Base-by-base conservation (phyloP, 2,113 vertebrate genomes). In the Conger conger region DNA sequence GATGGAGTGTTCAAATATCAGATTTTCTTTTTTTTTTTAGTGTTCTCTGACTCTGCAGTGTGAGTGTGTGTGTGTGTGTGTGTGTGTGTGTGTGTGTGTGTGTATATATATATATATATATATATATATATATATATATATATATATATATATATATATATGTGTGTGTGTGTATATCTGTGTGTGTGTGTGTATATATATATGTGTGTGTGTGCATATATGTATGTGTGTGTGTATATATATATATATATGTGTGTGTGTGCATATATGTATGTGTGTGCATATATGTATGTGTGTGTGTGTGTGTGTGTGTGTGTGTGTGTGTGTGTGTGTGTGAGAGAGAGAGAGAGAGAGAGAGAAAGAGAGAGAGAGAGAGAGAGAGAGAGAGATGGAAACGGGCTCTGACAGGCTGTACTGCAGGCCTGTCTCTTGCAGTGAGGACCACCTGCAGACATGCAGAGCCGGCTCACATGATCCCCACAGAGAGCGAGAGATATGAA, bases 371-470 rank as follows among this genome's bases (percentile, higher is more conserved):
- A n/a, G n/a, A n/a, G n/a, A n/a, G n/a, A n/a, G n/a, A n/a, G n/a
- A n/a, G n/a, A n/a, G n/a, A n/a, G 45, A 13, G 45, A 79, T 38
- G 36, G 1, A 79, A 79, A 79, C 37, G 8, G 37, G 37, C 78
- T 7, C 38, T 79, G 78, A 38, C 78, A 79, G 37, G 36, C 78
- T 38, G 20, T 35, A 38, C 33, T 37, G 78, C 35, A 38, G 36
- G 36, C 78, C 78, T 79, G 78, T 79, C 78, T 79, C 3, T 38
- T 38, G 37, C 36, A 79, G 20, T 79, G 78, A 79, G 78, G 36
- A 23, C 78, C 78, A 79, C 78, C 78, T 81, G 79, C 79, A 81
- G 79, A 81, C 42, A 13, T 40, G 79, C 79, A 27, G 79, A 53
- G 40, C 79, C 40, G 15, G 42, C 36, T 23, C 15, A 40, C 79